Percentiles rank a stretch among this genome's conserved stretches.
Conservation (phyloP, 2,888 invertebrate species). For the Colostygia pectinataria region DNA sequence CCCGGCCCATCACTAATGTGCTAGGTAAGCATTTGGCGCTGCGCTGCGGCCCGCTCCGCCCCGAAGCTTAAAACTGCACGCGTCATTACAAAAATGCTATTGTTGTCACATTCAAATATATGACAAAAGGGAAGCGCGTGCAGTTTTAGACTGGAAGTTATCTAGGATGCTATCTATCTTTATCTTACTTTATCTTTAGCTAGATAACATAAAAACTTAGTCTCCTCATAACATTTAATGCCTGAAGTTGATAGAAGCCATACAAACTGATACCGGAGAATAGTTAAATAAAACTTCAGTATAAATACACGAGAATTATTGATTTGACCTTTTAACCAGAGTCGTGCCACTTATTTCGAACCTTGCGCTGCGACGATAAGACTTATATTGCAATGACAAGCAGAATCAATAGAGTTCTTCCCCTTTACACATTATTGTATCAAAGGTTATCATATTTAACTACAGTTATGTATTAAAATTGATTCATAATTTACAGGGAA, state of each 20-base stretch:
- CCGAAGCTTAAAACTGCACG: too few species aligned
- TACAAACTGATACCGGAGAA: slow-evolving; percentile 3
- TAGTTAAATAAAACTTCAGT: background rate
- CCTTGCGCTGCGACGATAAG: background rate
- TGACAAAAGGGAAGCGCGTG: too few species aligned
- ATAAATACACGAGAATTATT: background rate
- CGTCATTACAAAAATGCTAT: too few species aligned
- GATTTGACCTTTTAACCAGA: slow-evolving; percentile 9
- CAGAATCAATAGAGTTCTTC: slow-evolving; percentile 6
- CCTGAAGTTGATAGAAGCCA: background rate
- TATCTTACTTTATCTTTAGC: too few species aligned
- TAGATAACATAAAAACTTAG: too few species aligned
- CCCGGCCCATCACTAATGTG: too few species aligned
- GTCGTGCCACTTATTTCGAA: background rate
- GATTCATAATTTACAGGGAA: background rate
- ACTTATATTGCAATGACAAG: background rate
- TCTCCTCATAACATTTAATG: too few species aligned
- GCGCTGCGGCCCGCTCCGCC: too few species aligned
- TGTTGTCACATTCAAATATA: too few species aligned
- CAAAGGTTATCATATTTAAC: slow-evolving; percentile 17
- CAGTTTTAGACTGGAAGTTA: too few species aligned
- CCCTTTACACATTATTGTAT: slow-evolving; percentile 6
- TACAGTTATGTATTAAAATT: background rate
- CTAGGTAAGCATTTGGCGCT: too few species aligned
- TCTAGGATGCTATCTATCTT: too few species aligned